Evolutionary conservation across 2,888 invertebrate species (phyloP), one percentile per base, ranked within the genome.

Genomic region (Ecdyonurus torrentis): DNA sequence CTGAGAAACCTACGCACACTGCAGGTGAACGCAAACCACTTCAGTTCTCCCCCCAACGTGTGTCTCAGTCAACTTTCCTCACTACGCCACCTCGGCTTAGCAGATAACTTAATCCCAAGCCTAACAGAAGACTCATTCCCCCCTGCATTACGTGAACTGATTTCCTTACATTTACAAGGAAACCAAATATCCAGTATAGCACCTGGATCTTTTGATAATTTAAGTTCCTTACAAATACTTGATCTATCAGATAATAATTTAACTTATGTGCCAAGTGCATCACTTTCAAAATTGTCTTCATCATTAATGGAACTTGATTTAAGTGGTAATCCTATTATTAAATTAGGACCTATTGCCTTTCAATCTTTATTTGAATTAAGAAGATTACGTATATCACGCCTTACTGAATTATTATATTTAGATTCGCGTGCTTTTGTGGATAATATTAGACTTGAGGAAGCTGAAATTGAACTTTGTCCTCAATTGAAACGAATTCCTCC

Each of bases 161-260:
- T 83, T 61, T 64, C 67, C 7, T 68, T 75, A 23, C 67, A 68
- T 69, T 76, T 91, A 68, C 83, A 85, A 63, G 84, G 83, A 67
- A 94, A 94, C 75, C 81, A 89, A 61, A 84, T 94, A 69, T 79
- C 82, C 63, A 82, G 80, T 66, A 78, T 91, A 66, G 83, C 86
- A 73, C 80, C 83, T 68, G 81, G 83, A 66, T 86, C 88, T 60
- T 85, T 91, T 69, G 84, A 87, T 68, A 87, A 87, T 64, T 77
- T 92, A 62, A 82, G 83, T 61, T 81, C 85, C 59, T 74, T 94
- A 59, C 83, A 85, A 65, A 80, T 81, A 69, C 79, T 92, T 69
- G 86, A 89, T 74, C 76, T 92, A 66, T 85, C 87, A 67, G 86
- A 89, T 72, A 93, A 93, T 75, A 87, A 89, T 74, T 80, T 94